Percentiles rank a stretch among this genome's conserved stretches.
phyloP scores from a whole-genome alignment of 1,140 invertebrate species.

The Coptotermes formosanus region DNA sequence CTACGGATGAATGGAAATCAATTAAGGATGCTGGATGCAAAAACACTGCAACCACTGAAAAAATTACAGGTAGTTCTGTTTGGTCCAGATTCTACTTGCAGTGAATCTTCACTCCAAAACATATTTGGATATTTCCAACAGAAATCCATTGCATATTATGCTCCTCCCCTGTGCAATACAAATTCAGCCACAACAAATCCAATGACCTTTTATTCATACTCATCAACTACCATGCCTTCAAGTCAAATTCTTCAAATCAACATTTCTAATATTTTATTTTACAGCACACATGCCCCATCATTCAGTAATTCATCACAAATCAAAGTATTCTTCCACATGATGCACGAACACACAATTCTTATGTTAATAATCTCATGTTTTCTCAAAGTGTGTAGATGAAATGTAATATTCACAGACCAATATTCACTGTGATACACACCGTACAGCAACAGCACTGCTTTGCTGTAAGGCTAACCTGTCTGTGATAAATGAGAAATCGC shows the following conservation, averaged over 20 bases:
- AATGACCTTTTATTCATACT: not conserved
- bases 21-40: not conserved
- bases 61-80: not conserved
- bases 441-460: too few relatives aligned
- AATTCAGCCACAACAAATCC: not conserved
- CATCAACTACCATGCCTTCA: not conserved
- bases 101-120: not conserved
- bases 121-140: not conserved
- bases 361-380: not conserved
- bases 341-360: not conserved
- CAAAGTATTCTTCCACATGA: not conserved
- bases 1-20: not conserved
- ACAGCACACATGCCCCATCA: not conserved
- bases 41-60: not conserved
- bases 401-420: too few relatives aligned
- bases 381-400: not conserved
- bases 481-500: too few relatives aligned
- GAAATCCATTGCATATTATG: not conserved
- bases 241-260: not conserved
- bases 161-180: not conserved
- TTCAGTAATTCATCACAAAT: not conserved
- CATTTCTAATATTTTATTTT: not conserved
- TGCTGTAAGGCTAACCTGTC: too few relatives aligned
- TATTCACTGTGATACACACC: too few relatives aligned
- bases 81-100: conserved; percentile 5